These are phyloP conservation scores for Paraescarpia echinospica DNA, from an alignment of 1,140 invertebrate genomes.

Conservation along the genomic window DNA sequence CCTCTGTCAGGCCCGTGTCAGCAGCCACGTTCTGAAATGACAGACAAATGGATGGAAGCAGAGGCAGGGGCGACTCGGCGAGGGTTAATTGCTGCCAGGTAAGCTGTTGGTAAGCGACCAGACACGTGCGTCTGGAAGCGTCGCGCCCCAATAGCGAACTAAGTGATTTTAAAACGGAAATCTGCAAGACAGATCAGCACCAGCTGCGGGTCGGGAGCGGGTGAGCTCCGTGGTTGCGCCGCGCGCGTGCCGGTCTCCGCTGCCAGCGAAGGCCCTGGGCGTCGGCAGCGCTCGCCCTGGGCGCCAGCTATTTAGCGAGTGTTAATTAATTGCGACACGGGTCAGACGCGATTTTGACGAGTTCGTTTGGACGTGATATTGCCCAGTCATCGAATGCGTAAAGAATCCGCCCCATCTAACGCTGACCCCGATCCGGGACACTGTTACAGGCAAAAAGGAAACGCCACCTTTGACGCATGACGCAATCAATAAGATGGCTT, in stretches of 20 bases:
- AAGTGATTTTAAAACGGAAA: constrained; percentile 6
- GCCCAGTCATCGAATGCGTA: background rate
- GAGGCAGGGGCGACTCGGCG: background rate
- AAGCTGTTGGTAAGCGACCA: background rate
- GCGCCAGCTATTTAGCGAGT: background rate
- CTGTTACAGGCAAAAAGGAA: background rate
- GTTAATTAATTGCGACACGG: background rate
- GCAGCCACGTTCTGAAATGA: no score
- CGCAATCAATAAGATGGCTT: background rate
- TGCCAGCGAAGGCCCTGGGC: no score
- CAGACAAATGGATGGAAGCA: background rate
- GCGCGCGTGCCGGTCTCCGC: no score
- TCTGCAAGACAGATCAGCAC: background rate
- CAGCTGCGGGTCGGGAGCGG: background rate
- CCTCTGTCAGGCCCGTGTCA: no score
- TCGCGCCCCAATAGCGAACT: background rate
- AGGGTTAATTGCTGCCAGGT: background rate
- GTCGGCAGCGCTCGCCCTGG: background rate
- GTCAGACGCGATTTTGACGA: background rate
- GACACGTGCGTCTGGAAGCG: background rate
- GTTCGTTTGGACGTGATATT: background rate
- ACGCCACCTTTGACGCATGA: background rate
- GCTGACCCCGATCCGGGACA: background rate
- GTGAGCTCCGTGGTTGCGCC: no score
- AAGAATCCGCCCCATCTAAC: background rate